Evolutionary conservation across 2,797 vertebrate species (phyloP).

Genomic region (Heliangelus exortis): DNA sequence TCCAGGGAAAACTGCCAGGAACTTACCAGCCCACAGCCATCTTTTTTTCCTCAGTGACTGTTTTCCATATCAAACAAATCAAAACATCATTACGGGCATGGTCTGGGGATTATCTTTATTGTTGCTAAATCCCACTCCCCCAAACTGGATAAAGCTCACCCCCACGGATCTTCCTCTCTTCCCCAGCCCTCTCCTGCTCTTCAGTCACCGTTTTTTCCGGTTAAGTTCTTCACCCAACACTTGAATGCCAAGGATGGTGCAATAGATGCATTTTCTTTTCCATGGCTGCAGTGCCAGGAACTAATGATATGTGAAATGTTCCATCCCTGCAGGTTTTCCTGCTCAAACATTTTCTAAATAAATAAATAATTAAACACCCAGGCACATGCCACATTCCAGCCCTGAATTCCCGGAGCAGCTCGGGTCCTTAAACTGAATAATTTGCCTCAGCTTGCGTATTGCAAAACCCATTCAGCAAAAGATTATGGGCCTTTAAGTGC

Average conservation of each 20-base stretch:
- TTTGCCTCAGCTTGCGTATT: conserved; percentile 84
- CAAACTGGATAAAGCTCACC: too few species aligned
- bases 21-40: neutral
- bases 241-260: neutral
- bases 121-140: neutral
- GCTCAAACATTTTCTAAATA: conserved; percentile 89
- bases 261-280: neutral
- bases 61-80: neutral
- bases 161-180: neutral
- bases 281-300: neutral
- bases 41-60: neutral
- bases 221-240: neutral
- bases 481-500: conserved; percentile 90
- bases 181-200: neutral
- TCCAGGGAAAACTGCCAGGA: neutral
- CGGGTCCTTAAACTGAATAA: conserved; percentile 89
- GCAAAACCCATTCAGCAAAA: conserved; percentile 84
- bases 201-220: rapidly evolving
- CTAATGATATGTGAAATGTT: conserved; percentile 64
- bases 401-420: conserved; percentile 86
- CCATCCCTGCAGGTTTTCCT: conserved; percentile 80
- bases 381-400: conserved; percentile 68
- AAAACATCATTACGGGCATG: neutral
- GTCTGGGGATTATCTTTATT: neutral
- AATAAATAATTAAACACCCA: conserved; percentile 90